Conservation (phyloP, 2,113 vertebrate species). For the Saimiri boliviensis region DNA sequence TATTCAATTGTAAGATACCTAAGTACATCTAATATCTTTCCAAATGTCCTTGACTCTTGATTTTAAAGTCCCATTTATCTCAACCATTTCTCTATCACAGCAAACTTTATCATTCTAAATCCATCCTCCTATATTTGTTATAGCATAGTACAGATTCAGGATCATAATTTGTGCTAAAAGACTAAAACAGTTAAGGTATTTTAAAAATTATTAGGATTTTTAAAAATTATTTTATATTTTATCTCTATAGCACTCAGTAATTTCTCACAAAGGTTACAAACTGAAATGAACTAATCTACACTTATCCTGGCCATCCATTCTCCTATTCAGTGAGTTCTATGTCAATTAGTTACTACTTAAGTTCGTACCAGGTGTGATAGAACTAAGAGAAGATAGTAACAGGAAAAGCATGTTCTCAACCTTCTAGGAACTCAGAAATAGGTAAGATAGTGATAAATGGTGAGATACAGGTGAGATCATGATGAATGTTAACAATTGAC, state of each 20-base stretch:
- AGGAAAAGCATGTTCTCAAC: neutral
- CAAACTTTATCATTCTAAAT: neutral
- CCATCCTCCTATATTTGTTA: neutral
- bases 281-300: neutral
- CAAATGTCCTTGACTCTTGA: neutral
- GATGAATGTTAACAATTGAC: constrained; percentile 26
- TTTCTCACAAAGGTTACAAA: constrained; percentile 10
- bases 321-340: neutral
- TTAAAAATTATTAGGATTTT: neutral
- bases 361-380: neutral
- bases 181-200: neutral
- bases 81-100: neutral
- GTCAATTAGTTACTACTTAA: neutral
- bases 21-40: neutral
- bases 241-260: neutral
- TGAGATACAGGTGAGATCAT: neutral
- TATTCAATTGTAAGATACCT: neutral
- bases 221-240: neutral
- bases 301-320: neutral
- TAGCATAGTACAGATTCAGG: neutral
- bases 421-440: neutral
- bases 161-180: neutral
- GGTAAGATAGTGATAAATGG: constrained; percentile 2
- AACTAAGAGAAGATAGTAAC: neutral
- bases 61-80: constrained; percentile 16